Conservation (phyloP, 2,888 invertebrate genomes). For the Sinohyriopsis cumingii region DNA sequence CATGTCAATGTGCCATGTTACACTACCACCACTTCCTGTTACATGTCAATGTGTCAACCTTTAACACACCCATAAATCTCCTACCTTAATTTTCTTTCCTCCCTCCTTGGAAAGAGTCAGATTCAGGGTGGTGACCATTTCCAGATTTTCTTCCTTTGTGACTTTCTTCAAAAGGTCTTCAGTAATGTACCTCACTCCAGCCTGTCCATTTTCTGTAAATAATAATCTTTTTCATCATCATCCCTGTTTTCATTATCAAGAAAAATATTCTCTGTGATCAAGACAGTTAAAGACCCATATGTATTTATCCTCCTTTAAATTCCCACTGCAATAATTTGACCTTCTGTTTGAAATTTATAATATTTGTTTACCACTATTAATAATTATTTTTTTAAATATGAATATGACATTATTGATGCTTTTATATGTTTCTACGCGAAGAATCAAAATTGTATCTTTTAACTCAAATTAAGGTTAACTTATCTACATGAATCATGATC, state of each 20-base stretch:
- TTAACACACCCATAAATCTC: not conserved
- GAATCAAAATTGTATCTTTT: too few relatives aligned
- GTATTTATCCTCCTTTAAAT: not conserved
- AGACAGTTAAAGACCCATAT: too few relatives aligned
- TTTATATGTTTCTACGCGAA: too few relatives aligned
- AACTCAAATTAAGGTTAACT: too few relatives aligned
- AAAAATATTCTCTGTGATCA: too few relatives aligned
- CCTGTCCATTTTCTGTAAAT: constrained; percentile 30
- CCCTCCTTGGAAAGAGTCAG: constrained; percentile 66
- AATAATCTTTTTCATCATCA: not conserved
- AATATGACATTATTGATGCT: too few relatives aligned
- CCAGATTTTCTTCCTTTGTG: constrained; percentile 63
- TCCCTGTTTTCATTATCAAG: not conserved
- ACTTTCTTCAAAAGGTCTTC: constrained; percentile 67
- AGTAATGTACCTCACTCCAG: constrained; percentile 69
- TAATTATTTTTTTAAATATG: too few relatives aligned
- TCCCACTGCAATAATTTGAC: not conserved
- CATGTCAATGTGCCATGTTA: too few relatives aligned
- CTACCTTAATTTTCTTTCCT: constrained; percentile 69
- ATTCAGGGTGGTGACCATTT: constrained; percentile 62
- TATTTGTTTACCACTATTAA: too few relatives aligned
- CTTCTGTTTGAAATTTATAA: not conserved
- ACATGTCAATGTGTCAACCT: too few relatives aligned
- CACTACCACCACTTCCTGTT: too few relatives aligned
- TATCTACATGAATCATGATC: too few relatives aligned